phyloP scores from a whole-genome alignment of 2,888 invertebrate genomes.

The Andrena marginata region DNA sequence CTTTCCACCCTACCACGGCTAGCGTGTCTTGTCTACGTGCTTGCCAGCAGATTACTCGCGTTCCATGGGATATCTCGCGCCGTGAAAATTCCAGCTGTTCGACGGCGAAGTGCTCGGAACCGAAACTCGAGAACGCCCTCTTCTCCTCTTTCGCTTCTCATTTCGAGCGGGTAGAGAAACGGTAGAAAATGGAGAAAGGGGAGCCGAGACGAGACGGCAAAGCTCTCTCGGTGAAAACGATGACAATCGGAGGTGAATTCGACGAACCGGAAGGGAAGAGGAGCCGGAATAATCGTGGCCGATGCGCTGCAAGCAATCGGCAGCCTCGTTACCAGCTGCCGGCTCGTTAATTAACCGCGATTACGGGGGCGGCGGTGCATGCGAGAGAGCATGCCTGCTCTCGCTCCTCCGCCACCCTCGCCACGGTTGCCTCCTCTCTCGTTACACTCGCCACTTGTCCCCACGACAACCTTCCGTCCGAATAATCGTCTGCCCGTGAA shows the following conservation, averaged over 20 bases:
- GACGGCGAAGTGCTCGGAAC: conserved; percentile 4
- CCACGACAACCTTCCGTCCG: conserved; percentile 53
- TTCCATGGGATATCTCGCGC: background rate
- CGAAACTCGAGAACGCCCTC: conserved; percentile 1
- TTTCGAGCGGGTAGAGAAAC: background rate
- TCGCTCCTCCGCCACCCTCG: conserved; percentile 10
- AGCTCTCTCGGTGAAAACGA: conserved; percentile 47
- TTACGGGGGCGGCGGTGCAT: conserved; percentile 79
- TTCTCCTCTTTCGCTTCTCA: conserved; percentile 4
- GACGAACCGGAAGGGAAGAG: conserved; percentile 74
- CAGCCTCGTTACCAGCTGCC: conserved; percentile 78
- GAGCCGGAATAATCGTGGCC: conserved; percentile 78
- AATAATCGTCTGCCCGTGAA: conserved; percentile 63
- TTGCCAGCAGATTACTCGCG: background rate
- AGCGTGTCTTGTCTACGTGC: background rate
- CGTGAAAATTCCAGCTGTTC: conserved; percentile 14
- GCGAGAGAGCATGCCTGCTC: conserved; percentile 71
- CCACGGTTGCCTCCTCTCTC: conserved; percentile 9
- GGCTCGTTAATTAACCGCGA: conserved; percentile 82
- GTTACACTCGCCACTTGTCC: conserved; percentile 36
- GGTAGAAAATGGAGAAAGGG: conserved; percentile 25
- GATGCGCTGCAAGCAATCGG: conserved; percentile 78
- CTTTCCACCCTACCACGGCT: no score
- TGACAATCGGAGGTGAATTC: conserved; percentile 72
- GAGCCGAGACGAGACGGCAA: conserved; percentile 22